Base-by-base conservation (phyloP, 2,113 vertebrate genomes). In the Callaeas wilsoni region DNA sequence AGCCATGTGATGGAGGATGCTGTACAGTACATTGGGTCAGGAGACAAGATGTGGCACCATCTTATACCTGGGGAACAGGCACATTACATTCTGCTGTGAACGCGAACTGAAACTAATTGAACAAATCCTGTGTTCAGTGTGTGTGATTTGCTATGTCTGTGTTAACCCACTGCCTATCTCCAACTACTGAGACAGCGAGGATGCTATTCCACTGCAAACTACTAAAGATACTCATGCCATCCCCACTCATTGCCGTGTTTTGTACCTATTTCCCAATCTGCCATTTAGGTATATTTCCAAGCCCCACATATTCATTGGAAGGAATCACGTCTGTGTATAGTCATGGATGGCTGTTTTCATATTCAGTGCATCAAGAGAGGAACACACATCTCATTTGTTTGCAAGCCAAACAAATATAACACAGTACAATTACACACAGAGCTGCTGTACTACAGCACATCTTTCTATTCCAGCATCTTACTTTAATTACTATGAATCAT, bases 21-120 rank as follows among this genome's bases (percentile, higher is more conserved):
- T 59, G 76, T 47, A 56, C n/a, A 41, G 89, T 78, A 96, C 94
- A 75, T 67, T 87, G 73, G 91, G 94, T 97, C 94, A 97, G 89
- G 56, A 93, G 95, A 90, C 55, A 71, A 95, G 86, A 93, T 5
- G 44, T 52, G 77, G 64, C 60, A 92, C 37, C 35, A 25, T 59
- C 79, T 92, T 26, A 14, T 30, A 84, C 46, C 64, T 27, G 53
- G 33, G 56, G 68, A 94, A 67, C 79, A 93, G 64, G 46, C 68
- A 90, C 64, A 76, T 84, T 18, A 33, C 68, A 81, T 92, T 84
- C 91, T 86, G 68, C 33, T 33, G 80, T 0, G 0, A 89, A 84
- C 13, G 47, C 46, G 76, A 81, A 81, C 76, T 74, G 89, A 84
- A 92, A 90, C 33, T 52, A 87, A 84, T 75, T 6, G 68, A 93